Evolutionary conservation across 2,888 invertebrate genomes (phyloP).

Genomic region (Anorthoa munda): DNA sequence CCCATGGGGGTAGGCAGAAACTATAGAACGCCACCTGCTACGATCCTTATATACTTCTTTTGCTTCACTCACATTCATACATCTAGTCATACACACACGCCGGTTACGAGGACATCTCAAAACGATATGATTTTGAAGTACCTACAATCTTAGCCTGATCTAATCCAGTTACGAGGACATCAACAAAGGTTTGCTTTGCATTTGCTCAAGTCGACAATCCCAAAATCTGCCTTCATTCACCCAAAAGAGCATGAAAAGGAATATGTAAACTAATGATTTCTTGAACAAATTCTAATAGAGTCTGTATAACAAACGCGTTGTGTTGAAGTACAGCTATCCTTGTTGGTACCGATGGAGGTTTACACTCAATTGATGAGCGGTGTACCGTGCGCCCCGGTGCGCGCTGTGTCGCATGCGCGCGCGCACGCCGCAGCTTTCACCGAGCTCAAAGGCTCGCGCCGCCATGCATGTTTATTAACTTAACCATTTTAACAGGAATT

Average conservation of each 20-base stretch:
- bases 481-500: constrained; percentile 88
- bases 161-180: too few species aligned
- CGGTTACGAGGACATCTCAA: too few species aligned
- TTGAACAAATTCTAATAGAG: constrained; percentile 2
- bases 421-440: constrained; percentile 84
- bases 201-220: background rate
- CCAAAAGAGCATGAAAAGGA: background rate
- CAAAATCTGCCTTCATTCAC: background rate
- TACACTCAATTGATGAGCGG: constrained; percentile 73
- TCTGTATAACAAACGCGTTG: constrained; percentile 17
- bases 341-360: constrained; percentile 54
- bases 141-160: too few species aligned
- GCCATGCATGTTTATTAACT: constrained; percentile 87
- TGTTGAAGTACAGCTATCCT: constrained; percentile 53
- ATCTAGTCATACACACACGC: too few species aligned
- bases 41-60: too few species aligned
- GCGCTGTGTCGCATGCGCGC: constrained; percentile 73
- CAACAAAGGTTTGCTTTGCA: background rate
- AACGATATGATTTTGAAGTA: too few species aligned
- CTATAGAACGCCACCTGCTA: too few species aligned
- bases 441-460: constrained; percentile 85
- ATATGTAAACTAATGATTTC: background rate
- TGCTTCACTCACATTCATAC: too few species aligned
- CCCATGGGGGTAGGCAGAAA: too few species aligned
- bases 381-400: constrained; percentile 58